Percentiles rank a stretch among this genome's conserved stretches.
phyloP scores from a whole-genome alignment of 2,888 invertebrate genomes.

The Phragmatobia fuliginosa region DNA sequence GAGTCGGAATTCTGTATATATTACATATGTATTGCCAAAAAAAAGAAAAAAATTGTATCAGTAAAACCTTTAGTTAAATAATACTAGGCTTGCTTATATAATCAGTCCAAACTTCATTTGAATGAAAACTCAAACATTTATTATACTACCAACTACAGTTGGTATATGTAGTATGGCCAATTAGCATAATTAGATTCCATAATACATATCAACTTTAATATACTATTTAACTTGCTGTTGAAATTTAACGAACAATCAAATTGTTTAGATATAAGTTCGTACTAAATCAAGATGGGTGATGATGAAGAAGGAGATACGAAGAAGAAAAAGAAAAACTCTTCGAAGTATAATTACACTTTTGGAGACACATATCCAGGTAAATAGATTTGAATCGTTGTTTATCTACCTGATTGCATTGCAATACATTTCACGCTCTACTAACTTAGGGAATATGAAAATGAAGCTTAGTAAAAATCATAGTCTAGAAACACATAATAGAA shows the following conservation, averaged over 20 bases:
- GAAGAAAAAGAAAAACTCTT: constrained; percentile 76
- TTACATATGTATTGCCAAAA: too few relatives aligned
- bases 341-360: constrained; percentile 82
- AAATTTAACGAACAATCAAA: background rate
- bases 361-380: constrained; percentile 85
- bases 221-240: background rate
- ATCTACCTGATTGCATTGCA: background rate
- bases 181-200: background rate
- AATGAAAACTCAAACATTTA: background rate
- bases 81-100: too few relatives aligned
- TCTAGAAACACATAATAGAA: too few relatives aligned
- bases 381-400: background rate
- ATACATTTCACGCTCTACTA: background rate
- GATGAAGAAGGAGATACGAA: constrained; percentile 72
- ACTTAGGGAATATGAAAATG: background rate
- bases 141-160: too few relatives aligned
- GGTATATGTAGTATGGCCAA: background rate
- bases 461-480: background rate
- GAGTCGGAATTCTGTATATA: too few relatives aligned
- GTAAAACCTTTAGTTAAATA: too few relatives aligned
- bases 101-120: background rate
- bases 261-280: constrained; percentile 25
- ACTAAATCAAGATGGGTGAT: constrained; percentile 63
- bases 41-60: too few relatives aligned
- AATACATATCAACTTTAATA: background rate